Evolutionary conservation across 2,113 vertebrate species (phyloP).

Genomic region (Cochlearius cochlearius): DNA sequence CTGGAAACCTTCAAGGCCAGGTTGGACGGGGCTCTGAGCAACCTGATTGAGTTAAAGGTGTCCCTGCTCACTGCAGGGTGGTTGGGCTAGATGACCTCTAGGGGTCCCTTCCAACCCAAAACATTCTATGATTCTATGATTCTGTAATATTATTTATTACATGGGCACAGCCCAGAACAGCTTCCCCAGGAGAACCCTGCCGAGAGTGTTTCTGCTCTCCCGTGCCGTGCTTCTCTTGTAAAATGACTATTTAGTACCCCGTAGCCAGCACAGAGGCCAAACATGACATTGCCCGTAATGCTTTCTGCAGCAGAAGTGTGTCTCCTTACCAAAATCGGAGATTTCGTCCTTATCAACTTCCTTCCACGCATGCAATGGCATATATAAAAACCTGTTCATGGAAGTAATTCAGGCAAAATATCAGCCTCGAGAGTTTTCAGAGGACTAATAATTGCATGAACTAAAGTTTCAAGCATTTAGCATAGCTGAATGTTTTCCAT

Average conservation of each 20-base stretch:
- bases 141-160: neutral
- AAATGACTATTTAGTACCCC: neutral
- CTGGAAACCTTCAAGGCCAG: too few species aligned
- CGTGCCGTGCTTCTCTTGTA: neutral
- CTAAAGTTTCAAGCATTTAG: neutral
- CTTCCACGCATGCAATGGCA: neutral
- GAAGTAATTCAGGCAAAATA: neutral
- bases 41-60: too few species aligned
- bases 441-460: neutral
- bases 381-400: neutral
- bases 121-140: too few species aligned
- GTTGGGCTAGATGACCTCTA: too few species aligned
- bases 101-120: too few species aligned
- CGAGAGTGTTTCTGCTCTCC: neutral
- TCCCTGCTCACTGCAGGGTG: too few species aligned
- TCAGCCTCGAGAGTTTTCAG: neutral
- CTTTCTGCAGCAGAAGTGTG: neutral
- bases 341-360: neutral
- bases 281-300: fast-evolving
- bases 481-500: neutral
- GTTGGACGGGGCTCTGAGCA: too few species aligned
- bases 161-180: fast-evolving
- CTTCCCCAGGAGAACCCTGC: neutral
- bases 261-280: neutral
- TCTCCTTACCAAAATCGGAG: fast-evolving